A percentile compares a stretch with the other conserved stretches of the same genome.
Conservation (phyloP, 2,888 invertebrate genomes). For the Epirrita christyi region DNA sequence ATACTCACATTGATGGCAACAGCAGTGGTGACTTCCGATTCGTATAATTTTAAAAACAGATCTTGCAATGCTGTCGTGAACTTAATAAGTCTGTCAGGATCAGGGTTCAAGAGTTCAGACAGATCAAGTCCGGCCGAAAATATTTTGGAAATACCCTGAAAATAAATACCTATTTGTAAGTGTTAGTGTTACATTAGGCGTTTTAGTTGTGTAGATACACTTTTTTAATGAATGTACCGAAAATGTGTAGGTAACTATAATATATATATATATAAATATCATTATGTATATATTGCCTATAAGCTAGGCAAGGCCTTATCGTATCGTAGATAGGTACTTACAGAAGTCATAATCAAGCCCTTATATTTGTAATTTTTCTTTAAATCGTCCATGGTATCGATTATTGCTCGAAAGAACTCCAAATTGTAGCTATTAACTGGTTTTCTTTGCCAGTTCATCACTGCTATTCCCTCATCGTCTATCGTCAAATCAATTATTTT, state of each 20-base stretch:
- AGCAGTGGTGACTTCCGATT: constrained; percentile 86
- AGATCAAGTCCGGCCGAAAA: constrained; percentile 92
- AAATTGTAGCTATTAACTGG: constrained; percentile 91
- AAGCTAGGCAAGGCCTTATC: too few species aligned
- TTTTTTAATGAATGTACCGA: too few species aligned
- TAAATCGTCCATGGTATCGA: constrained; percentile 81
- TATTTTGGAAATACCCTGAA: constrained; percentile 83
- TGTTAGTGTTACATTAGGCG: neutral
- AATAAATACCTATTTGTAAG: constrained; percentile 5
- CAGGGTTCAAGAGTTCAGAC: constrained; percentile 90
- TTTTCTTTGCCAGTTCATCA: constrained; percentile 86
- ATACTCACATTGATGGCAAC: constrained; percentile 89
- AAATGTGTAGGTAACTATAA: too few species aligned
- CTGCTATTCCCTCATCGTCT: constrained; percentile 86
- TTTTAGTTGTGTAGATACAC: too few species aligned
- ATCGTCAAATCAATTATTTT: constrained; percentile 33
- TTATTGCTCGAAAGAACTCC: constrained; percentile 86
- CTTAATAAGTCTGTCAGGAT: constrained; percentile 80
- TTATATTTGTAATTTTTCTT: constrained; percentile 82
- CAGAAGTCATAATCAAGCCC: constrained; percentile 91
- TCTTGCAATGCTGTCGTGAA: constrained; percentile 89
- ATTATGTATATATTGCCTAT: too few species aligned
- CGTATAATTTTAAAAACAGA: constrained; percentile 88
- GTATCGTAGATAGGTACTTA: constrained; percentile 56
- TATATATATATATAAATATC: too few species aligned